Evolutionary conservation across 2,113 vertebrate genomes (phyloP), one percentile per base, ranked within the genome.

Genomic region (Chitala chitala): DNA sequence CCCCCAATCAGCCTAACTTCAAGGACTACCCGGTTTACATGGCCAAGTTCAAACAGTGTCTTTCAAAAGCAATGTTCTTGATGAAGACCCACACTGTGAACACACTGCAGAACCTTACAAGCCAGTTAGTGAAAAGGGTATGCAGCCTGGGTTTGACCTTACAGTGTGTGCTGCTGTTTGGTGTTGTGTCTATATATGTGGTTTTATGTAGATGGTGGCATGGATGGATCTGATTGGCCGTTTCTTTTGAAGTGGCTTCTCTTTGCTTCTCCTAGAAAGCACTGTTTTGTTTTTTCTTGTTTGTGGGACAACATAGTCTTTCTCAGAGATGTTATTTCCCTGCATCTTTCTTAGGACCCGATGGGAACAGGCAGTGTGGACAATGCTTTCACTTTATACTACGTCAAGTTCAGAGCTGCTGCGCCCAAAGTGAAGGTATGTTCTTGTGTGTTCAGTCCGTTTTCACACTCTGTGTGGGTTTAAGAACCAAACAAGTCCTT

Each of bases 351-450:
- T n/a, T n/a, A 99, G 95, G 96, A 98, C 83, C 93, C 95, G 81
- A 88, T 93, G 83, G 89, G 90, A 70, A 78, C 90, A 81, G 90
- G 95, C 46, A 95, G 91, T 74, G 90, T 91, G 81, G 96, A 99
- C 84, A 98, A 98, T 76, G 95, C 96, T 78, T 99, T 99, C 78
- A 99, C 97, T 0, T 86, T 99, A 3, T 99, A 97, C 83, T 99
- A 99, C 76, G 94, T 99, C 20, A 98, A 95, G 83, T 99, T 97
- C 83, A 89, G 97, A 92, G 93, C 95, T 64, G 93, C 95, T 80
- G 95, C 96, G 78, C 97, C 96, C 44, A 99, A 98, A 95, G 94
- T 99, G 83, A 91, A 93, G 84, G 97, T 99, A 88, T 94, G 94
- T 87, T n/a, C n/a, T n/a, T n/a, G n/a, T n/a, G n/a, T n/a, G n/a